Percentiles rank a stretch among this genome's conserved stretches.
Evolutionary conservation across 2,888 invertebrate genomes (phyloP).

Genomic region (Tyria jacobaeae): DNA sequence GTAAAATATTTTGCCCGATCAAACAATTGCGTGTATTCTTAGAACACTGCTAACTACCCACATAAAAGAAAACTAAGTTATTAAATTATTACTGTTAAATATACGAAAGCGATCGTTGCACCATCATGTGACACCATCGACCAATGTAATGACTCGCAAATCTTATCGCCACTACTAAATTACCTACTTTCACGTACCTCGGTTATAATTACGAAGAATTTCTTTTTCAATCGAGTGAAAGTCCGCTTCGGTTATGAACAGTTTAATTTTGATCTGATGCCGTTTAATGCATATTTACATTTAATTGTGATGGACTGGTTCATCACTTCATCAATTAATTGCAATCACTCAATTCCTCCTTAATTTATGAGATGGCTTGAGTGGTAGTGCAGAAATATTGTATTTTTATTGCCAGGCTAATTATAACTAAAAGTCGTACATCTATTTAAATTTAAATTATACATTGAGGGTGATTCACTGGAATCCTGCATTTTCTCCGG

Average conservation of each 20-base stretch:
- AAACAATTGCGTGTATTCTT: not conserved
- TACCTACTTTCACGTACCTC: constrained; percentile 65
- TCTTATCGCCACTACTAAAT: constrained; percentile 51
- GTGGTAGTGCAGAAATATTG: not conserved
- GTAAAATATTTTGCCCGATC: not conserved
- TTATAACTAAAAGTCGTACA: no score
- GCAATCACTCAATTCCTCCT: not conserved
- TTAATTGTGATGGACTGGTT: constrained; percentile 12
- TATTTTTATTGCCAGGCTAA: no score
- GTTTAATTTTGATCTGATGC: constrained; percentile 50
- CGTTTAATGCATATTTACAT: constrained; percentile 14
- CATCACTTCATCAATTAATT: constrained; percentile 2
- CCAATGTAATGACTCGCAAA: constrained; percentile 46
- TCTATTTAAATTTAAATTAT: no score
- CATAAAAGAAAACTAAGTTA: not conserved
- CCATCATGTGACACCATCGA: constrained; percentile 31
- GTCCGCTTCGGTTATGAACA: constrained; percentile 58
- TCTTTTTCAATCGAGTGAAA: constrained; percentile 66
- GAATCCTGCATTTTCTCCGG: no score
- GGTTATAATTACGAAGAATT: constrained; percentile 64
- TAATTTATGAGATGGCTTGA: not conserved
- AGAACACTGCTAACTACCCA: constrained; percentile 1
- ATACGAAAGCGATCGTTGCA: constrained; percentile 6
- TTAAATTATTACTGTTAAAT: constrained; percentile 6
- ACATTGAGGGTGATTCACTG: no score